phyloP scores from a whole-genome alignment of 53 echinoderm and acorn worm species.

The Holothuria leucospilota region DNA sequence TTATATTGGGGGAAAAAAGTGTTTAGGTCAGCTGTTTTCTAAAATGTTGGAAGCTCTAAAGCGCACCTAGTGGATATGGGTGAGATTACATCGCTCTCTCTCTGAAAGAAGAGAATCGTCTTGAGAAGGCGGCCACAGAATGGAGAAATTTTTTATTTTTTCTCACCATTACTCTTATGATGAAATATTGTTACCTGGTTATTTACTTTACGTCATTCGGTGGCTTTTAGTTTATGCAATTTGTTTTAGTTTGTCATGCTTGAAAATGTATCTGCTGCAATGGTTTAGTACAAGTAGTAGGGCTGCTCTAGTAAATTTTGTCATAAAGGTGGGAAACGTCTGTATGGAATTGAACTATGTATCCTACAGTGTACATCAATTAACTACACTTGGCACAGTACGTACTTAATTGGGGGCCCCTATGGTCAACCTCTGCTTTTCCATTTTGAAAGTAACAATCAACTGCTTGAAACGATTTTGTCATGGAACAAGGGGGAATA shows the following conservation, averaged over 20 bases:
- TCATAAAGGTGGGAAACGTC: no score
- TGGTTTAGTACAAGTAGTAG: no score
- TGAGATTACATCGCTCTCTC: not conserved
- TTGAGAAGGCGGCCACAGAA: conserved; percentile 19
- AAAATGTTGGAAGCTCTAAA: not conserved
- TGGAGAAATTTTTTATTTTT: conserved; percentile 31
- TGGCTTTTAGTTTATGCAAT: conserved; percentile 45
- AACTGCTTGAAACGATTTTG: conserved; percentile 38
- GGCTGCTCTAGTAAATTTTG: no score
- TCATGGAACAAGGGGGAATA: conserved; percentile 57
- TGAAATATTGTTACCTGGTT: not conserved
- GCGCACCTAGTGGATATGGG: not conserved
- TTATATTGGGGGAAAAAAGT: conserved; percentile 7
- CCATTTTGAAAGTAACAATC: conserved; percentile 64
- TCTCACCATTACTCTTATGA: conserved; percentile 8
- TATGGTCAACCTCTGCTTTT: conserved; percentile 70
- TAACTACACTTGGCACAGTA: no score
- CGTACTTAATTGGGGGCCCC: conserved; percentile 68
- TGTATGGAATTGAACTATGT: no score
- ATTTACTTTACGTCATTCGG: conserved; percentile 28
- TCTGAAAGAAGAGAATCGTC: conserved; percentile 21
- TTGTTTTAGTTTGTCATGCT: not conserved
- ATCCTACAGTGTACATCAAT: no score
- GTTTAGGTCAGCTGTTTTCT: not conserved
- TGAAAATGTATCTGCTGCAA: no score